Evolutionary conservation across 1,140 invertebrate genomes (phyloP).

Genomic region (Aphis gossypii): DNA sequence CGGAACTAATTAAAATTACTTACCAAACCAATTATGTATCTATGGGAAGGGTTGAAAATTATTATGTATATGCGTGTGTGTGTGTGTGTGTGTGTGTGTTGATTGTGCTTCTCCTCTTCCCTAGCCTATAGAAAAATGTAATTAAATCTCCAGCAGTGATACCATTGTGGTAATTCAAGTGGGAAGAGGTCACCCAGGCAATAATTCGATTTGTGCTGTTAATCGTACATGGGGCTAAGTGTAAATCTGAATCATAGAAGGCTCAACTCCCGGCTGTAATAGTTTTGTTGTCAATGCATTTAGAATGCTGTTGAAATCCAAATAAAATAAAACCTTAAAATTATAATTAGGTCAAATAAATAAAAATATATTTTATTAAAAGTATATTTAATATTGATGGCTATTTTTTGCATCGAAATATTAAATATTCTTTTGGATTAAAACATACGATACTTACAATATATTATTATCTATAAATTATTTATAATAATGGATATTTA

Average conservation of each 20-base stretch:
- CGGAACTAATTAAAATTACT: slow-evolving; percentile 52
- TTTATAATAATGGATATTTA: background rate
- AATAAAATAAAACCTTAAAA: background rate
- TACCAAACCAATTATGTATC: slow-evolving; percentile 16
- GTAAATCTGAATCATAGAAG: background rate
- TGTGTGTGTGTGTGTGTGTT: background rate
- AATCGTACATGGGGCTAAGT: background rate
- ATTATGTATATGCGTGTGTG: background rate
- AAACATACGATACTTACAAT: no score
- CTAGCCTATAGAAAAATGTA: slow-evolving; percentile 21
- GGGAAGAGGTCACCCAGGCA: background rate
- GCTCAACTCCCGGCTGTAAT: background rate
- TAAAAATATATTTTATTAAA: background rate
- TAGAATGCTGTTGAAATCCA: background rate
- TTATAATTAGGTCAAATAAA: background rate
- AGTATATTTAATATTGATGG: background rate
- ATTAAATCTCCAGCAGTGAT: background rate
- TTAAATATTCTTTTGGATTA: background rate
- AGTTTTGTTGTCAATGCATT: background rate
- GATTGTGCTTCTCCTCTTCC: background rate
- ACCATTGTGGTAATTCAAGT: background rate
- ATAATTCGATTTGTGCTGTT: slow-evolving; percentile 1
- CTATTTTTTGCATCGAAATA: background rate
- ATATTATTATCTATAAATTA: background rate
- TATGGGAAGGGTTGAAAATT: slow-evolving; percentile 34